Conservation (phyloP, 1,140 invertebrate species). For the Penaeus vannamei region DNA sequence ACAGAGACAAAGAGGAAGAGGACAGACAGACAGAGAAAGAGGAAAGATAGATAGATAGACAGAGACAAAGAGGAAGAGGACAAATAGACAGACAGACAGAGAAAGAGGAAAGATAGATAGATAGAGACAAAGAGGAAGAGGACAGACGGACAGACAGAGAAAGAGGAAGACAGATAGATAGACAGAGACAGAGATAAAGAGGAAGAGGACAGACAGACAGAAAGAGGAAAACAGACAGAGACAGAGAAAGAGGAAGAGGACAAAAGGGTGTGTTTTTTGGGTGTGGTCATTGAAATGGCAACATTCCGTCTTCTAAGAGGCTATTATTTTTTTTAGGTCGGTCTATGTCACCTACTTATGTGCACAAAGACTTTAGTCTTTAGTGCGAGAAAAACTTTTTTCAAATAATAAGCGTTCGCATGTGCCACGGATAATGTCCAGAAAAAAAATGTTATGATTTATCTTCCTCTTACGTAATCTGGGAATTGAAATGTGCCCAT, state of each 20-base stretch:
- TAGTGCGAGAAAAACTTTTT: no score
- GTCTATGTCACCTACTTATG: no score
- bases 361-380: no score
- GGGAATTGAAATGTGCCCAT: no score
- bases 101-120: neutral
- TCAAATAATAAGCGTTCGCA: no score
- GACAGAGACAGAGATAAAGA: neutral
- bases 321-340: no score
- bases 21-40: no score
- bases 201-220: neutral
- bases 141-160: neutral
- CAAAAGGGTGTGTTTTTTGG: neutral
- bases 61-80: neutral
- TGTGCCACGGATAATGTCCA: no score
- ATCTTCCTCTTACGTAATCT: no score
- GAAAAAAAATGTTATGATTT: no score
- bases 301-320: no score
- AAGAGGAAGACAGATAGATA: neutral
- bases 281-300: neutral
- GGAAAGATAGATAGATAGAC: neutral
- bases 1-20: neutral
- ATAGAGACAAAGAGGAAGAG: neutral
- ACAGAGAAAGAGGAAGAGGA: neutral
- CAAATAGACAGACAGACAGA: neutral
- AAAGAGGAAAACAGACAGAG: neutral